These are phyloP conservation scores for Germaria angustata DNA, from an alignment of 2,888 invertebrate species.

Conservation along the genomic window DNA sequence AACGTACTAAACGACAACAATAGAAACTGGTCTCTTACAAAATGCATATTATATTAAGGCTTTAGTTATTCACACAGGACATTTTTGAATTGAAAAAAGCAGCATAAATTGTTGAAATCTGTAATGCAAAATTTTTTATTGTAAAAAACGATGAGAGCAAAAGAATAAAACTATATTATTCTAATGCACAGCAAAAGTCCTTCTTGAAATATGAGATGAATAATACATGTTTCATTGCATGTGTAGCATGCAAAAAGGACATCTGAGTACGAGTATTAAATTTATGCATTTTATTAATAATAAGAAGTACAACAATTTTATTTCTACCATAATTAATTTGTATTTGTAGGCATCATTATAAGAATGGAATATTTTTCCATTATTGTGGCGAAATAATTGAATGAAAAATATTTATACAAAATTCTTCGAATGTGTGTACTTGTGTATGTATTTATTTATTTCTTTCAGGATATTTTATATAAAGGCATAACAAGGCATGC, in stretches of 20 bases:
- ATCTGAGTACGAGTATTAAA: neutral
- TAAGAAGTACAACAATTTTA: no score
- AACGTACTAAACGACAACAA: conserved; percentile 23
- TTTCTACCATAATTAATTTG: conserved; percentile 16
- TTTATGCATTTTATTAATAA: neutral
- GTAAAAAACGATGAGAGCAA: neutral
- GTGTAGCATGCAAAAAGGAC: conserved; percentile 29
- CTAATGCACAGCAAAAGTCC: conserved; percentile 33
- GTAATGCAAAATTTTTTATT: conserved; percentile 31
- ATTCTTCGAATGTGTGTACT: no score
- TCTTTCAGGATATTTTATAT: no score
- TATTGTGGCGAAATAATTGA: conserved; percentile 17
- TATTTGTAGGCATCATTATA: conserved; percentile 8
- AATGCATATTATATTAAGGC: conserved; percentile 28
- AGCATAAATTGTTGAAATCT: conserved; percentile 18
- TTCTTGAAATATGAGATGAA: conserved; percentile 12
- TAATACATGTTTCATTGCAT: neutral
- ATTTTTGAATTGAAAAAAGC: neutral
- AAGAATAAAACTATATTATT: neutral
- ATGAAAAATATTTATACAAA: conserved; percentile 35
- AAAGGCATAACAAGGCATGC: no score
- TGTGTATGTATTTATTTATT: no score
- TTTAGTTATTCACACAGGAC: conserved; percentile 36
- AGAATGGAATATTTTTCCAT: conserved; percentile 11
- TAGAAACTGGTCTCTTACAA: conserved; percentile 6